A percentile compares a stretch with the other conserved stretches of the same genome.
These are phyloP conservation scores for Akabosia matsudoensis DNA, from an alignment of 1,140 invertebrate genomes.

Conservation along the genomic window DNA sequence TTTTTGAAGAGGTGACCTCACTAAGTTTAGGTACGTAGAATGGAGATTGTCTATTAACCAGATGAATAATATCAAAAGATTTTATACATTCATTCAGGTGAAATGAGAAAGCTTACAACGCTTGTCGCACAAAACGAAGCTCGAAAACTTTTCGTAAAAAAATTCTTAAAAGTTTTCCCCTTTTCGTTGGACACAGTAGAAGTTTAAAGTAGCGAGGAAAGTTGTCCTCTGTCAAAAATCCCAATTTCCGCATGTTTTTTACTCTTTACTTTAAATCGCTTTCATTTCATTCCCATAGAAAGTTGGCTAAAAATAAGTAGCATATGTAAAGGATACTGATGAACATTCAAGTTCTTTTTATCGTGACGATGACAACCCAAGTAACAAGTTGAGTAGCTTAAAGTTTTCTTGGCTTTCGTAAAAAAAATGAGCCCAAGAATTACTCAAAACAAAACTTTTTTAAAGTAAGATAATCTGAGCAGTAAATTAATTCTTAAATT, in stretches of 20 bases:
- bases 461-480: conserved; percentile 9
- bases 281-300: neutral
- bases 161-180: neutral
- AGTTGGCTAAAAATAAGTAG: no score
- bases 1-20: no score
- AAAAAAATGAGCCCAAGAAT: neutral
- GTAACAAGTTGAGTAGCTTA: no score
- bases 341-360: no score
- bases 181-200: neutral
- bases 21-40: no score
- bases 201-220: conserved; percentile 11
- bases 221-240: neutral
- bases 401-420: neutral
- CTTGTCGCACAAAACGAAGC: neutral
- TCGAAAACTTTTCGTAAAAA: conserved; percentile 9
- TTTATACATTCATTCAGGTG: neutral
- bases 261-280: neutral
- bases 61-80: no score
- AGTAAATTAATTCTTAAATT: conserved; percentile 23
- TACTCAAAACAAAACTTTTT: neutral
- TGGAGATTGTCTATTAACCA: no score
- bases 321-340: no score
- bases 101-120: no score
- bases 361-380: no score
- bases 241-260: conserved; percentile 22